Evolutionary conservation across 2,113 vertebrate genomes (phyloP), one percentile per base, ranked within the genome.

Genomic region (Paraplagusia blochii): DNA sequence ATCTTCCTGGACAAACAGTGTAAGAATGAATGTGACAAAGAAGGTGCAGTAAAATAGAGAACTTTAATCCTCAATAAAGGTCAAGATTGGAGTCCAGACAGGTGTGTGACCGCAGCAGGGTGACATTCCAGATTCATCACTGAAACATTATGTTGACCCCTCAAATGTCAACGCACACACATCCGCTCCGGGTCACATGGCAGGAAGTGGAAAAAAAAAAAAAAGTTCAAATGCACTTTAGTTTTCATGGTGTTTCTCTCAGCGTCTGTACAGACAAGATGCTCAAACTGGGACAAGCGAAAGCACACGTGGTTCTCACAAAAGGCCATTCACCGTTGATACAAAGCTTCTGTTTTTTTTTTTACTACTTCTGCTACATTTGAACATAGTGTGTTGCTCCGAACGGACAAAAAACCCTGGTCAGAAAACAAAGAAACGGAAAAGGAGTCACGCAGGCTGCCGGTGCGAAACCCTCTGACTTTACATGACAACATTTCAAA

Each of bases 261-360:
- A 12, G 54, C 7, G 15, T 52, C 55, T 54, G 53, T 49, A 11
- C 53, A 59, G 63, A 77, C 59, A 62, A 44, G 55, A 68, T 35
- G n/a, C 72, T 58, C 55, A 35, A 77, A 69, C 49, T 48, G 49
- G 63, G 48, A 71, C 69, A 78, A 79, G 79, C 67, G 44, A 88
- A 87, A 87, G 82, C 84, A 88, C 82, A 62, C 81, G 66, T 58
- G 79, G 83, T 83, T 83, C 66, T 80, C 44, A 74, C 75, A 80
- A 84, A 90, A 89, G 85, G 88, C 85, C 80, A 79, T 89, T 87
- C 53, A 76, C 55, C 54, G 65, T 64, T 61, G 40, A 51, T 57
- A 76, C 47, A 59, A 74, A 63, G 15, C 54, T 14, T 65, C 38
- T 40, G 11, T 4, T 9, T 40, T 40, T 44, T 15, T 50, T 61